A percentile compares a stretch with the other conserved stretches of the same genome.
Evolutionary conservation across 1,140 invertebrate genomes (phyloP).

Genomic region (Tetraneura akinire): DNA sequence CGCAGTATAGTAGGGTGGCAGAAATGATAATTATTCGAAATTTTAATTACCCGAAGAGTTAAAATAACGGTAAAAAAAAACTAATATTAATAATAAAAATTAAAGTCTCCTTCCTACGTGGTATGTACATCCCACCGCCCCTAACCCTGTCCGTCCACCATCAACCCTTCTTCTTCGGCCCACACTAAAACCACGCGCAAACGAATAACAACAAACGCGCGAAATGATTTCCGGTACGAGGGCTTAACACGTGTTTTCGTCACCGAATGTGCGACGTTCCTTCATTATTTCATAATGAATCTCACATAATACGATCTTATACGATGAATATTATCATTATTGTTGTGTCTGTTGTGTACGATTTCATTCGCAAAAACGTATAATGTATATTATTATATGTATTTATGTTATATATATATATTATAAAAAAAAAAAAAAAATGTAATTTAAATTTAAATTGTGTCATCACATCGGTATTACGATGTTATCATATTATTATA

Average conservation of each 20-base stretch:
- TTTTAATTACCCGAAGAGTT: constrained; percentile 9
- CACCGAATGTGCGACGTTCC: too few relatives aligned
- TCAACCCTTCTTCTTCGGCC: not conserved
- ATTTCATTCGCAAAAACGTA: too few relatives aligned
- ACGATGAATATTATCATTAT: too few relatives aligned
- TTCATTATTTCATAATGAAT: too few relatives aligned
- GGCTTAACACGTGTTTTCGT: not conserved
- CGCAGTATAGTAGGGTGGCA: not conserved
- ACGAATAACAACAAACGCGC: not conserved
- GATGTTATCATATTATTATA: too few relatives aligned
- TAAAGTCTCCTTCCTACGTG: not conserved
- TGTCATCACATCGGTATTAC: too few relatives aligned
- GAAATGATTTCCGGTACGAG: constrained; percentile 9
- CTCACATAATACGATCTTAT: too few relatives aligned
- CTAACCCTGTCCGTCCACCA: too few relatives aligned
- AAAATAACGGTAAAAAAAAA: too few relatives aligned
- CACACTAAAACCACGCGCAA: not conserved
- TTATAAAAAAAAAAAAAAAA: too few relatives aligned
- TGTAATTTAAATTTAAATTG: too few relatives aligned
- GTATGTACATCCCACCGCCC: not conserved
- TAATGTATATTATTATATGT: not conserved
- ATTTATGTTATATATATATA: not conserved
- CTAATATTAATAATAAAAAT: too few relatives aligned
- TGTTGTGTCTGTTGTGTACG: not conserved
- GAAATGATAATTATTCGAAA: not conserved